Percentiles rank a stretch among this genome's conserved stretches.
These are phyloP conservation scores for Junco hyemalis DNA, from an alignment of 2,113 vertebrate species.

Conservation along the genomic window DNA sequence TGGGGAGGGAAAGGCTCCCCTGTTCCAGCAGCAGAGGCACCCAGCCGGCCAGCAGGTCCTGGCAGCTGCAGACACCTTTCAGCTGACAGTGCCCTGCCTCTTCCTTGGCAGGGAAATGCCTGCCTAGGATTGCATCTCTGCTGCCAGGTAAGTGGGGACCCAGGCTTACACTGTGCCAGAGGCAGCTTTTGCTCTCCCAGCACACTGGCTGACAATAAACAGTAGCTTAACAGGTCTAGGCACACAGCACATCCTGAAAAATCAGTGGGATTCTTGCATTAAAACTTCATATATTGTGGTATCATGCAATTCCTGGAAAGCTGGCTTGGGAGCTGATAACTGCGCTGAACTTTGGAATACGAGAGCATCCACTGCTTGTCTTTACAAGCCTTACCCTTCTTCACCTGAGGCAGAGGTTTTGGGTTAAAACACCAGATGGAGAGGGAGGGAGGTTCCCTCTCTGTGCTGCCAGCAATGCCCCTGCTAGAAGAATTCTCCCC, in stretches of 20 bases:
- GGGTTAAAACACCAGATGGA: neutral
- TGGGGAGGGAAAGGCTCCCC: neutral
- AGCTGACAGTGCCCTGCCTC: conserved; percentile 17
- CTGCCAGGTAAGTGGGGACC: neutral
- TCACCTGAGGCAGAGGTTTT: neutral
- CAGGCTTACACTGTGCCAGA: neutral
- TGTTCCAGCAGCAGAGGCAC: conserved; percentile 1
- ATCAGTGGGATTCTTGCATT: neutral
- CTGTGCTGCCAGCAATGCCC: neutral
- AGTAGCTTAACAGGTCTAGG: neutral
- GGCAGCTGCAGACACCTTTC: neutral
- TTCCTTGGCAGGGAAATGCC: neutral
- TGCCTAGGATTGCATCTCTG: neutral
- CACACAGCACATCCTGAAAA: neutral
- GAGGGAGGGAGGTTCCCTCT: neutral
- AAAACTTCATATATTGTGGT: neutral
- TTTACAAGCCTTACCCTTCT: neutral
- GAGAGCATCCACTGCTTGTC: neutral
- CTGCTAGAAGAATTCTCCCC: neutral
- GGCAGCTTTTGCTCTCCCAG: neutral
- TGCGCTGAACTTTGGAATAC: neutral
- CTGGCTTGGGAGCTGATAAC: neutral
- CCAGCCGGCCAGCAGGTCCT: fast-evolving
- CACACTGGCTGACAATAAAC: neutral
- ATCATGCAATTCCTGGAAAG: conserved; percentile 10